Percentiles rank a stretch among this genome's conserved stretches.
These are phyloP conservation scores for Pagetopsis macropterus DNA, from an alignment of 2,797 vertebrate species.

Conservation along the genomic window DNA sequence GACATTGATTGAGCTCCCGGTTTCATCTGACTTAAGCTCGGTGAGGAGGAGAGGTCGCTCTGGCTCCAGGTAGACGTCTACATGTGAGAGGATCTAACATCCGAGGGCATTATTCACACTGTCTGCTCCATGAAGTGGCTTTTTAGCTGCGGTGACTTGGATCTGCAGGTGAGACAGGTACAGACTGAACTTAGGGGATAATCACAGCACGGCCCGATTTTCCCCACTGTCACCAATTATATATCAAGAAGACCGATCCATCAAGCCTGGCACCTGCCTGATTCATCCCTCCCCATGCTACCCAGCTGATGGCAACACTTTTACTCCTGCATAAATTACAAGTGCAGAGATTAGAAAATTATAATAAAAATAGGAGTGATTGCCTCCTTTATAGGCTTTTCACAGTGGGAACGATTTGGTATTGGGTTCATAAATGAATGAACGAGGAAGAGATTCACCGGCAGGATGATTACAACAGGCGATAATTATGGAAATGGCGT, in stretches of 20 bases:
- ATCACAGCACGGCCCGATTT: conserved; percentile 41
- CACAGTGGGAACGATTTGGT: conserved; percentile 23
- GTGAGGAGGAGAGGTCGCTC: conserved; percentile 31
- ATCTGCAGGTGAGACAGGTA: conserved; percentile 43
- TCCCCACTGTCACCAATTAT: conserved; percentile 54
- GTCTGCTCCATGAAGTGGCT: not conserved
- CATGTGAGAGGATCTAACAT: conserved; percentile 15
- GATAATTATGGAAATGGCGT: conserved; percentile 61
- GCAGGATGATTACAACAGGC: conserved; percentile 36
- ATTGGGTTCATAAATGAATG: conserved; percentile 33
- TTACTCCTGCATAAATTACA: conserved; percentile 21
- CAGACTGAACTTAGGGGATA: not conserved
- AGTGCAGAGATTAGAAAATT: conserved; percentile 48
- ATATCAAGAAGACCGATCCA: conserved; percentile 41
- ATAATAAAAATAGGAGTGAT: conserved; percentile 51
- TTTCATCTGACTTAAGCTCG: conserved; percentile 54
- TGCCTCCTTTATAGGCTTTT: conserved; percentile 42
- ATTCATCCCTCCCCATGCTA: conserved; percentile 45
- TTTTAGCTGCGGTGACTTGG: not conserved
- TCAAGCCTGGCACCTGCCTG: conserved; percentile 55
- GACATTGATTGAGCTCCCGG: conserved; percentile 61
- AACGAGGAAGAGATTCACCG: conserved; percentile 30
- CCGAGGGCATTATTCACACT: not conserved
- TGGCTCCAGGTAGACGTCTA: conserved; percentile 11
- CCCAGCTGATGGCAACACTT: conserved; percentile 14